Evolutionary conservation across 2,888 invertebrate genomes (phyloP).

Genomic region (Scelioninae gen. 1): DNA sequence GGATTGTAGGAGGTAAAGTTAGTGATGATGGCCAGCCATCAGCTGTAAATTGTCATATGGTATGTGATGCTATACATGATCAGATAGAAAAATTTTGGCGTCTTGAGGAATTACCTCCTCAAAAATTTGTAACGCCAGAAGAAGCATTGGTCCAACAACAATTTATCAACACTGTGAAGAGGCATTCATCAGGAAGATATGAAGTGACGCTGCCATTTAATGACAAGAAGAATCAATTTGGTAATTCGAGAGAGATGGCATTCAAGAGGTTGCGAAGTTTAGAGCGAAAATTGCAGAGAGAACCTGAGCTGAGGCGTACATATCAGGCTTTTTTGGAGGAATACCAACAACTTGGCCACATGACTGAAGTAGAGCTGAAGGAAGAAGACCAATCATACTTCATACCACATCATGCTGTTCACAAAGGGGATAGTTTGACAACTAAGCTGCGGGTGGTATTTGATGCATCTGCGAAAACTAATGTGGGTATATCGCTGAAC

Average conservation of each 20-base stretch:
- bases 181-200: not conserved
- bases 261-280: too few relatives aligned
- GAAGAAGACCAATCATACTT: not conserved
- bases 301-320: constrained; percentile 1
- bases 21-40: not conserved
- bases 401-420: constrained; percentile 31
- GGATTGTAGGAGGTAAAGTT: constrained; percentile 35
- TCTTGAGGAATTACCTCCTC: not conserved
- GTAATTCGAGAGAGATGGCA: too few relatives aligned
- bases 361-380: not conserved
- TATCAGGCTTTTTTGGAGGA: constrained; percentile 16
- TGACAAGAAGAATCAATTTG: not conserved
- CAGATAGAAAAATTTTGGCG: constrained; percentile 13
- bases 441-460: constrained; percentile 33
- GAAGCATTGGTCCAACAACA: constrained; percentile 2
- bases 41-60: not conserved
- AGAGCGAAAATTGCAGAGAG: too few relatives aligned
- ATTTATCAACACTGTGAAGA: not conserved
- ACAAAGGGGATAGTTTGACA: constrained; percentile 9
- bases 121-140: not conserved
- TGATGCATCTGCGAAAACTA: constrained; percentile 30
- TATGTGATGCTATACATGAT: not conserved
- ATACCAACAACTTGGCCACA: constrained; percentile 6
- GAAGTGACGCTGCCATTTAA: too few relatives aligned
- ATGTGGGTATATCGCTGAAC: constrained; percentile 62